Conservation (phyloP, 2,113 vertebrate genomes). For the Stigmatopora nigra region DNA sequence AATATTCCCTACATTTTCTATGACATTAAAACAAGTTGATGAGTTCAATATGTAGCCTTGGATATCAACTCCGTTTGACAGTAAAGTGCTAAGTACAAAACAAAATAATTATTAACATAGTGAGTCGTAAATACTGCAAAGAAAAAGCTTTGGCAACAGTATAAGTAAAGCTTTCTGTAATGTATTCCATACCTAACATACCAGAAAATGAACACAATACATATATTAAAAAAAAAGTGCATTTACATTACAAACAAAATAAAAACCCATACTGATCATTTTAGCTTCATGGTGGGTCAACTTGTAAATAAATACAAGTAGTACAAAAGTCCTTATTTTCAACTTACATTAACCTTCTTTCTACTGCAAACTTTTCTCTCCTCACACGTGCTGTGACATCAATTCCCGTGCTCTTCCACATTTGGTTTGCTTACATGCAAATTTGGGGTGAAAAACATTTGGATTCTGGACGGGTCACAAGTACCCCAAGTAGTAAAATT, state of each 20-base stretch:
- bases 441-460: slow-evolving; percentile 23
- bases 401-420: not conserved
- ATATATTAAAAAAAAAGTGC: slow-evolving; percentile 66
- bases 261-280: slow-evolving; percentile 27
- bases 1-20: slow-evolving; percentile 38
- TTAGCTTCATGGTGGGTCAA: slow-evolving; percentile 43
- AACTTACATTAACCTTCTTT: not conserved
- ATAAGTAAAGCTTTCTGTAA: slow-evolving; percentile 53
- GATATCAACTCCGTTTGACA: slow-evolving; percentile 55
- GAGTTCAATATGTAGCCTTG: slow-evolving; percentile 57
- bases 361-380: not conserved
- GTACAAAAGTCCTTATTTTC: slow-evolving; percentile 12
- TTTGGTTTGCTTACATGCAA: slow-evolving; percentile 32
- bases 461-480: slow-evolving; percentile 22
- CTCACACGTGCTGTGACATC: not conserved
- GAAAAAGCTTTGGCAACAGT: slow-evolving; percentile 61
- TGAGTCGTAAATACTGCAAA: slow-evolving; percentile 54
- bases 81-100: slow-evolving; percentile 76
- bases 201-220: slow-evolving; percentile 31
- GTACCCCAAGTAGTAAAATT: slow-evolving; percentile 26
- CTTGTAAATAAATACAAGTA: slow-evolving; percentile 21
- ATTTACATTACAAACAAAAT: slow-evolving; percentile 56
- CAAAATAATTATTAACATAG: slow-evolving; percentile 39
- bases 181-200: slow-evolving; percentile 62
- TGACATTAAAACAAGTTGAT: slow-evolving; percentile 33